Conservation (phyloP, 2,797 vertebrate species). For the Propithecus deckenii region DNA sequence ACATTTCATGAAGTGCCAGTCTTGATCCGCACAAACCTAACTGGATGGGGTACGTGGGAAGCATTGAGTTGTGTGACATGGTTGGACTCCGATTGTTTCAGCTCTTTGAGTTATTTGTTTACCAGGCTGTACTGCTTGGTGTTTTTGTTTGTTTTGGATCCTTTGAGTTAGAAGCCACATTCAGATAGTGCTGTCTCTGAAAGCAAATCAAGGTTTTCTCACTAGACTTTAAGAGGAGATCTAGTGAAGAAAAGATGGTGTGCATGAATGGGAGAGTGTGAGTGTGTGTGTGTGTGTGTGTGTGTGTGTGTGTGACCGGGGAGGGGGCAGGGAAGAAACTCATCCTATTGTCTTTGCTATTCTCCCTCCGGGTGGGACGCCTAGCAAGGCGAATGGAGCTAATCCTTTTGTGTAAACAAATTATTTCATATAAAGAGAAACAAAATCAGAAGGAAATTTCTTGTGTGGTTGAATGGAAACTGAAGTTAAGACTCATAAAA, state of each 20-base stretch:
- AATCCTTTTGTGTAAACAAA: neutral
- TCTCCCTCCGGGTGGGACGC: neutral
- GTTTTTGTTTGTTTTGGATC: neutral
- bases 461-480: neutral
- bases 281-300: neutral
- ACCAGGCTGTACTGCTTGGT: neutral
- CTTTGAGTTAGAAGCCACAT: neutral
- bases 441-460: neutral
- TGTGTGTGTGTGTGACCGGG: neutral
- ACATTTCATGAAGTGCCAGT: neutral
- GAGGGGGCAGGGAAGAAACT: too few species aligned
- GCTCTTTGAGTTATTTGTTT: neutral
- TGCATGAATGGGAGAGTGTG: neutral
- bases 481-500: neutral
- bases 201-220: neutral
- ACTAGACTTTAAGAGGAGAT: neutral
- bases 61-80: accelerated
- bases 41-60: accelerated
- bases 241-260: neutral
- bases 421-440: neutral
- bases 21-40: neutral
- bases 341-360: accelerated
- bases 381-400: neutral
- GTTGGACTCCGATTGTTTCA: neutral
- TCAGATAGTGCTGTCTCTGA: neutral